Conservation (phyloP, 2,113 vertebrate genomes). For the Pycnonotus jocosus region DNA sequence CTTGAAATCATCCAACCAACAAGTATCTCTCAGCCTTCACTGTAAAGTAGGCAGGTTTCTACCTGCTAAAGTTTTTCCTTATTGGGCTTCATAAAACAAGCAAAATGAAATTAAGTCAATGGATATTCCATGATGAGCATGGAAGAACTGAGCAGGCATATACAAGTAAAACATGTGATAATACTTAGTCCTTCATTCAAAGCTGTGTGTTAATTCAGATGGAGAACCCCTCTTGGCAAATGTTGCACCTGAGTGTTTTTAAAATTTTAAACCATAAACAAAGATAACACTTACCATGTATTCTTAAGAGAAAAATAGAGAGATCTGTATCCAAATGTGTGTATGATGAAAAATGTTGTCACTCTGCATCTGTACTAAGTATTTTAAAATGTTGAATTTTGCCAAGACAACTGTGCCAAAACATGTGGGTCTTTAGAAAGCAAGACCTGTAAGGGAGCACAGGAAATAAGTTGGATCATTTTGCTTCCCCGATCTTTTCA, state of each 20-base stretch:
- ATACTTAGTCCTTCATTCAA: neutral
- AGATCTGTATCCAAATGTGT: neutral
- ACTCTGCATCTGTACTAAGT: neutral
- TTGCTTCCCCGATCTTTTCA: neutral
- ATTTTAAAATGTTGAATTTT: neutral
- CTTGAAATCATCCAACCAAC: neutral
- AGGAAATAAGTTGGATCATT: neutral
- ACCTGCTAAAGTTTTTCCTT: neutral
- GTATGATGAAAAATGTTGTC: neutral
- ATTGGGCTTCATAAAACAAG: neutral
- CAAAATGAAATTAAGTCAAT: neutral
- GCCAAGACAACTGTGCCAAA: neutral
- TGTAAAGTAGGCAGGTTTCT: neutral
- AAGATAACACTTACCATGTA: neutral
- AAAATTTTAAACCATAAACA: neutral
- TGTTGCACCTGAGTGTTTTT: neutral
- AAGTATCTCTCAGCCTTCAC: neutral
- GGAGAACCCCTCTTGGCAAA: neutral
- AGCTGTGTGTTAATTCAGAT: neutral
- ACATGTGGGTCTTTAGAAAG: neutral
- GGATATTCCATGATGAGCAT: neutral
- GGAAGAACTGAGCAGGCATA: neutral
- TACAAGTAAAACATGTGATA: neutral
- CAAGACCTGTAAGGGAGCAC: neutral
- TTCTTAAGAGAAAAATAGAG: neutral